Conservation (phyloP, 2,888 invertebrate genomes). For the Limnephilus lunatus region DNA sequence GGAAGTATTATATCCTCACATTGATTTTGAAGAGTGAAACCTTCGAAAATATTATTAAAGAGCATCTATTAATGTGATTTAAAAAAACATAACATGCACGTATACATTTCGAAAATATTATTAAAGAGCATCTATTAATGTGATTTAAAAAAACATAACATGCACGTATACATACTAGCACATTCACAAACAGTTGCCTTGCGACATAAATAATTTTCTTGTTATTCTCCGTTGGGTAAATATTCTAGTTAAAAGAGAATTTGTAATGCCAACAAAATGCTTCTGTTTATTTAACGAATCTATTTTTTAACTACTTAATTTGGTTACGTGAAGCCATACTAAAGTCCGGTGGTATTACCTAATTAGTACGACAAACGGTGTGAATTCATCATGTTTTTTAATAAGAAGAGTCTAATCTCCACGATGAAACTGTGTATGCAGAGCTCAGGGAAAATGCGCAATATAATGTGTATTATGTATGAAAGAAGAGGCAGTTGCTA, state of each 20-base stretch:
- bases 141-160: neutral
- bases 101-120: too few species aligned
- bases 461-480: constrained; percentile 22
- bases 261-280: neutral
- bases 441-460: constrained; percentile 50
- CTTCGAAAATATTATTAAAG: neutral
- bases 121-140: too few species aligned
- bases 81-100: neutral
- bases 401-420: constrained; percentile 36
- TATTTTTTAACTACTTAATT: neutral
- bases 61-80: neutral
- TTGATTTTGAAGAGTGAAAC: neutral
- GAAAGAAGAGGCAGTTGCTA: constrained; percentile 57
- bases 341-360: constrained; percentile 8
- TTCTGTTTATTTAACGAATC: neutral
- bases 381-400: constrained; percentile 37
- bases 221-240: neutral
- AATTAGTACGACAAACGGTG: constrained; percentile 19
- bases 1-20: neutral
- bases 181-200: neutral
- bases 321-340: neutral
- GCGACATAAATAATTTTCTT: neutral
- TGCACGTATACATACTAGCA: neutral
- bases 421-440: constrained; percentile 22
- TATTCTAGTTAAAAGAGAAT: neutral